Percentiles rank a stretch among this genome's conserved stretches.
Conservation (phyloP, 2,797 vertebrate genomes). For the Parotocinclus haroldoi region DNA sequence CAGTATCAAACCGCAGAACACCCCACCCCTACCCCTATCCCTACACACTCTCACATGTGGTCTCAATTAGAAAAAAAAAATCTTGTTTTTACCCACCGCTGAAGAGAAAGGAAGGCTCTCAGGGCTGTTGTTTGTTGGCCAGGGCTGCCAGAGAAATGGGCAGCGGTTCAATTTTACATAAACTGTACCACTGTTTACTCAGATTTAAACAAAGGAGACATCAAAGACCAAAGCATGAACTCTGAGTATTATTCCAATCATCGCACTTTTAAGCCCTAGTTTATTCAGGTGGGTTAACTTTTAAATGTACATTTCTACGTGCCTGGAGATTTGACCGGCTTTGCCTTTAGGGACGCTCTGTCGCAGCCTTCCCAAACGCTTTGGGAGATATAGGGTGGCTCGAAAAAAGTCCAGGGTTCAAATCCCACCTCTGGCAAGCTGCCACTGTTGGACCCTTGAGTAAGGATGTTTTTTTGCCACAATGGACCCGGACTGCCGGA, state of each 20-base stretch:
- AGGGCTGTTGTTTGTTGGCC: conserved; percentile 49
- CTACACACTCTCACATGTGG: conserved; percentile 45
- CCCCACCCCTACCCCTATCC: conserved; percentile 32
- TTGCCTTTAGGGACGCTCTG: no score
- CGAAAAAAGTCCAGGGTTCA: no score
- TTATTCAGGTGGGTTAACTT: conserved; percentile 13
- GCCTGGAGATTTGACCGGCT: no score
- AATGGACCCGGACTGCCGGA: no score
- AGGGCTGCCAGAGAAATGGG: conserved; percentile 47
- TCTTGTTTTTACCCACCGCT: conserved; percentile 51
- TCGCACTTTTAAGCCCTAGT: neutral
- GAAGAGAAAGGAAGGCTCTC: conserved; percentile 52
- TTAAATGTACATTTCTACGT: conserved; percentile 5
- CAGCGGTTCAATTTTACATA: conserved; percentile 53
- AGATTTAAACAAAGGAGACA: conserved; percentile 47
- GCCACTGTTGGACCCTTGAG: no score
- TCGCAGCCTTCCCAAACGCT: no score
- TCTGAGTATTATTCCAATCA: conserved; percentile 19
- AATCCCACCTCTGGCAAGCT: no score
- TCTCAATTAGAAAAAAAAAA: conserved; percentile 55
- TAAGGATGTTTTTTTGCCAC: no score
- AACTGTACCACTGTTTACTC: conserved; percentile 47
- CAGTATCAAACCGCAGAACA: conserved; percentile 41
- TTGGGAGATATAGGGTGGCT: no score
- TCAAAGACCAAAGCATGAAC: conserved; percentile 33